Evolutionary conservation across 1,140 invertebrate species (phyloP), one percentile per base, ranked within the genome.

Genomic region (Whitmania pigra): DNA sequence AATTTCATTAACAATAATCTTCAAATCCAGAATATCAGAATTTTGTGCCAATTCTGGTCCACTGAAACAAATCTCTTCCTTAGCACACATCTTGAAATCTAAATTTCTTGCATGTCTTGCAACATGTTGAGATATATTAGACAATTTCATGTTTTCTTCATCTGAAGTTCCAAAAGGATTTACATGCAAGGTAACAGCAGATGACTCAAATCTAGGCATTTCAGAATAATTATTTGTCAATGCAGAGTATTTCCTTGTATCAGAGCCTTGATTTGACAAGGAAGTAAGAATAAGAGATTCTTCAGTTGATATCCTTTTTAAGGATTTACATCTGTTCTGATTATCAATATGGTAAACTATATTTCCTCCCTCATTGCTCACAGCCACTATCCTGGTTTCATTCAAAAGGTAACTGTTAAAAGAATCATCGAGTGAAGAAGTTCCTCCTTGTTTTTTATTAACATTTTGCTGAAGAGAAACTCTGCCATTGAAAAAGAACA

Each of bases 311-410:
- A 31, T 11, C 22, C 22, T 75, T 72, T 77, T 80, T 67, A 74
- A 75, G 9, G 75, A 70, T 13, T 76, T 72, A n/a, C 40, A 27
- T 49, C 53, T 29, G 25, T 22, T 36, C 53, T 77, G 76, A 31
- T 75, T 75, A 27, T 75, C 87, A 29, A 91, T 87, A 78, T 92
- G 90, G 80, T 92, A 92, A 75, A 90, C 90, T 0, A 92, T 87
- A 77, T 91, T 90, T 0, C 90, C 90, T 75, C 90, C 89, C 29
- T 90, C 89, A 63, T 88, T 91, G 77, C 90, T 92, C 53, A 93
- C 90, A 2, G 90, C 90, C 79, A 89, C 91, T 15, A 93, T 89
- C 78, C 89, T 88, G 0, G 87, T 84, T 82, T 86, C 80, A 13
- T 75, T 63, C 57, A 49, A 49, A 49, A 17, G 43, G 13, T 13